Evolutionary conservation across 2,888 invertebrate genomes (phyloP), one percentile per base, ranked within the genome.

Genomic region (Agrilus cyanescens): DNA sequence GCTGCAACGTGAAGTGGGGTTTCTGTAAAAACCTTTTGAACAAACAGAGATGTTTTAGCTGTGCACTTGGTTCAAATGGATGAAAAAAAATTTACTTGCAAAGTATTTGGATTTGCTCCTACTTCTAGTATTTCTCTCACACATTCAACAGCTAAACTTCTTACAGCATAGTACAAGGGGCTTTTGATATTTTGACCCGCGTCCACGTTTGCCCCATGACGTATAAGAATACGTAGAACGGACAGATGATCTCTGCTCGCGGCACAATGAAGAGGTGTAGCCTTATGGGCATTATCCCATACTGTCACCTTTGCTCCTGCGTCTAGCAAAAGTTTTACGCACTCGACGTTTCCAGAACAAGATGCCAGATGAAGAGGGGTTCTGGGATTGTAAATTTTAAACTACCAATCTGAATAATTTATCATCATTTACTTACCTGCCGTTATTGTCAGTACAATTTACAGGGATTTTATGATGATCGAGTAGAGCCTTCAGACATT

Each of bases 1-100:
- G 85, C 82, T 5, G 88, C 88, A 18, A 86, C 82, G 57, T 89
- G 88, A 16, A 89, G 65, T 0, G 88, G 87, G 1, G 88, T 85
- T 67, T 89, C 88, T 6, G 85, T 86, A 59, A 81, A 87, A 29
- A 85, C 80, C 82, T 81, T 58, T 35, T 54, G 54, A 39, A 29
- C 20, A 6, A 40, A 4, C 8, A 37, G 13, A 15, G 10, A 16
- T 37, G 6, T 2, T 38, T 1, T 29, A n/a, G 12, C 6, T 15
- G 12, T 12, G 10, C 12, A 20, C 16, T 40, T 40, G 25, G 4
- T 20, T 36, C 8, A 29, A 36, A 8, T n/a, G 8, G 10, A 10
- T 37, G 12, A 32, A 32, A 16, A 30, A 12, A 3, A 20, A 10
- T 33, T 41, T 58, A 81, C 82, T 73, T 88, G 87, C 18, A 82